These are phyloP conservation scores for Scrobipalpa costella DNA, from an alignment of 2,888 invertebrate species.

Conservation along the genomic window DNA sequence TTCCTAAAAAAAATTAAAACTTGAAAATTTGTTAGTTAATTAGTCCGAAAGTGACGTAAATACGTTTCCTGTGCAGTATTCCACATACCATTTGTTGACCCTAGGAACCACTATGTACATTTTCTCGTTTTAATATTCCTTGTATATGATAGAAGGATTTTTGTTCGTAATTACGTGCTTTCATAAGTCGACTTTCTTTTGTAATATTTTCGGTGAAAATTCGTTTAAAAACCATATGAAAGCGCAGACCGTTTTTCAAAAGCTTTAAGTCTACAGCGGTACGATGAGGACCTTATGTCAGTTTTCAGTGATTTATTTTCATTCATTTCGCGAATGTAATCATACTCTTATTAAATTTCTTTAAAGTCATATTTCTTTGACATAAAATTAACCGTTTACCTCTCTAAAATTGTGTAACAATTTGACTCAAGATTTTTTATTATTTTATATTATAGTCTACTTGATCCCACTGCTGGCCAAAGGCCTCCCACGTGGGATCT, in stretches of 20 bases:
- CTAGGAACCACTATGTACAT: background rate
- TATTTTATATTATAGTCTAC: no score
- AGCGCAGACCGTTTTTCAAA: background rate
- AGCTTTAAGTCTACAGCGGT: background rate
- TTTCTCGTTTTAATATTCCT: background rate
- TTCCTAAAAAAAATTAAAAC: no score
- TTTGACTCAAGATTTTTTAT: no score
- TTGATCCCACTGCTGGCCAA: no score
- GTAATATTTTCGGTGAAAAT: background rate
- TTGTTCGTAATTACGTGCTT: background rate
- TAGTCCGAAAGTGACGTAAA: no score
- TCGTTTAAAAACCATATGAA: slow-evolving; percentile 1
- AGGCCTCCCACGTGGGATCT: no score
- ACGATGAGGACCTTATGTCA: background rate
- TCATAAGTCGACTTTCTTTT: slow-evolving; percentile 1
- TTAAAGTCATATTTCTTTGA: no score
- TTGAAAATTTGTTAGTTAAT: no score
- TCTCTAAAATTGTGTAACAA: no score
- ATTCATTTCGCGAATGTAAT: background rate
- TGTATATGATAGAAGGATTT: background rate
- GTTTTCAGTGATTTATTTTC: background rate
- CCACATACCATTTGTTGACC: background rate
- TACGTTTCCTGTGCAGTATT: background rate
- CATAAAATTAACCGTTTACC: no score
- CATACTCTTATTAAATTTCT: background rate